Conservation (phyloP, 1,140 invertebrate genomes). For the Palaemon carinicauda region DNA sequence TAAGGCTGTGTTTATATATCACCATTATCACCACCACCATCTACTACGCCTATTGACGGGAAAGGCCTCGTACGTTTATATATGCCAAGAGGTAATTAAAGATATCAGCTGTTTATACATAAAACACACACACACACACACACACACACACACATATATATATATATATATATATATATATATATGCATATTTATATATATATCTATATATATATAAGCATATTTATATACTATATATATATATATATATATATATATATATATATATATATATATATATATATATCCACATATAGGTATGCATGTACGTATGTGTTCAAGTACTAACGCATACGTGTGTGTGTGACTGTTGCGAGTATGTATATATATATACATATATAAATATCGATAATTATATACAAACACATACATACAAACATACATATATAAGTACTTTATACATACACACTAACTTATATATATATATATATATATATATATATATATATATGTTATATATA, state of each 20-base stretch:
- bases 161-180: not conserved
- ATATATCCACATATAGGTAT: not conserved
- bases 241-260: constrained; percentile 2
- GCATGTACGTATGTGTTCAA: not conserved
- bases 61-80: too few species aligned
- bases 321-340: not conserved
- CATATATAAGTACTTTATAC: not conserved
- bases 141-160: too few species aligned
- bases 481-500: not conserved
- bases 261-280: constrained; percentile 2
- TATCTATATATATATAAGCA: not conserved
- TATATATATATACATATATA: not conserved
- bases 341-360: not conserved
- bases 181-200: not conserved
- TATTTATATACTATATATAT: not conserved
- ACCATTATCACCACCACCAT: too few species aligned
- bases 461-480: not conserved
- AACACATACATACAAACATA: not conserved
- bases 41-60: too few species aligned
- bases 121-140: too few species aligned
- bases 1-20: too few species aligned
- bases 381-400: not conserved
- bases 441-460: not conserved
- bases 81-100: too few species aligned
- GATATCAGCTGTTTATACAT: too few species aligned